A percentile compares a stretch with the other conserved stretches of the same genome.
Conservation (phyloP, 2,797 vertebrate species). For the Acomys russatus region DNA sequence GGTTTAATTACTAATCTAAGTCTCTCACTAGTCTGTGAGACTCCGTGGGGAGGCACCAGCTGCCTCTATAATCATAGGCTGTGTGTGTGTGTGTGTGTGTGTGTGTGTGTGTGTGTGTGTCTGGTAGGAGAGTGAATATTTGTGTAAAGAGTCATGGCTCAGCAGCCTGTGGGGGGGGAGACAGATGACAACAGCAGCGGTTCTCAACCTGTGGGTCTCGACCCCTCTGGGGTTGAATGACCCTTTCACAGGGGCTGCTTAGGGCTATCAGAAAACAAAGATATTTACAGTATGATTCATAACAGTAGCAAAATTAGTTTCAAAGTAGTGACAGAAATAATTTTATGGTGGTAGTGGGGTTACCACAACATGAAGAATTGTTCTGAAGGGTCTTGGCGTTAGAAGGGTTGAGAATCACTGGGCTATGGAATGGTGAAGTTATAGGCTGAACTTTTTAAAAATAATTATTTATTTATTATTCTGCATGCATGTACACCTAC, state of each 20-base stretch:
- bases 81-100: too few relatives aligned
- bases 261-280: neutral
- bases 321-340: neutral
- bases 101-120: too few relatives aligned
- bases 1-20: conserved; percentile 40
- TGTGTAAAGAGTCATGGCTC: neutral
- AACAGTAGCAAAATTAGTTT: neutral
- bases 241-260: neutral
- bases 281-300: neutral
- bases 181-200: neutral
- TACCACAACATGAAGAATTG: neutral
- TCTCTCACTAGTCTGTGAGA: neutral
- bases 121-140: neutral
- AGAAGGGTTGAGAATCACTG: neutral
- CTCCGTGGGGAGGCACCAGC: neutral
- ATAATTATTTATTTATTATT: too few relatives aligned
- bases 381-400: neutral
- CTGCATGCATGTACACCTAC: too few relatives aligned
- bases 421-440: neutral
- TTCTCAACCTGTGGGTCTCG: neutral
- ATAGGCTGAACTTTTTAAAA: conserved; percentile 16
- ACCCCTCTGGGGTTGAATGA: neutral
- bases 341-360: too few relatives aligned
- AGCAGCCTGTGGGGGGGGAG: neutral
- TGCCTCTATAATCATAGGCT: neutral